Percentiles rank a stretch among this genome's conserved stretches.
phyloP scores from a whole-genome alignment of 2,113 vertebrate species.

The Procavia capensis region DNA sequence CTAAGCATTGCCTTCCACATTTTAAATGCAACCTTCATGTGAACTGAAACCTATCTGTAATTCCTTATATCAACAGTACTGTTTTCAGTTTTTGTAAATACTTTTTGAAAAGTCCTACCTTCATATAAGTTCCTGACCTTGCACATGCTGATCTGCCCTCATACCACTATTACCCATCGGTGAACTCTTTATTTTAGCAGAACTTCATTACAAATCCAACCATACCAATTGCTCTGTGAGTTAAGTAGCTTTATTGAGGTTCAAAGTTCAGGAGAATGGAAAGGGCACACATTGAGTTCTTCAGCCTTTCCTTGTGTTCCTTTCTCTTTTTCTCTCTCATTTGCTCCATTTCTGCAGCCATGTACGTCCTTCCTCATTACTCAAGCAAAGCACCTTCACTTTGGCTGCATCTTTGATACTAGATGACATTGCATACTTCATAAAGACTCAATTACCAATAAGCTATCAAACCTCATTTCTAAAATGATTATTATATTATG shows the following conservation, averaged over 20 bases:
- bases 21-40: neutral
- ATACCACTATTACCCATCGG: no score
- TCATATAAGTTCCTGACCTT: neutral
- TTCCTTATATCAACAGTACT: neutral
- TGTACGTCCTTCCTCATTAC: rapidly evolving
- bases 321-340: rapidly evolving
- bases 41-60: neutral
- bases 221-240: neutral
- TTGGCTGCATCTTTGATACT: neutral
- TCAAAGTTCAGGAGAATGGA: neutral
- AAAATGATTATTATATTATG: neutral
- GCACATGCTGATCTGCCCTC: neutral
- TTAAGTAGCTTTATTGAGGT: neutral
- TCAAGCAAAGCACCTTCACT: neutral
- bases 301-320: rapidly evolving
- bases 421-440: neutral
- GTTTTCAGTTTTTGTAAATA: no score
- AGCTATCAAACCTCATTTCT: neutral
- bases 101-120: no score
- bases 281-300: rapidly evolving
- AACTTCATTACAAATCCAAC: neutral
- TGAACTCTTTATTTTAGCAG: neutral
- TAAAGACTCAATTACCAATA: neutral
- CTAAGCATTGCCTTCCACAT: neutral
- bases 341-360: neutral